Evolutionary conservation across 2,113 vertebrate species (phyloP).

Genomic region (Martes martes): DNA sequence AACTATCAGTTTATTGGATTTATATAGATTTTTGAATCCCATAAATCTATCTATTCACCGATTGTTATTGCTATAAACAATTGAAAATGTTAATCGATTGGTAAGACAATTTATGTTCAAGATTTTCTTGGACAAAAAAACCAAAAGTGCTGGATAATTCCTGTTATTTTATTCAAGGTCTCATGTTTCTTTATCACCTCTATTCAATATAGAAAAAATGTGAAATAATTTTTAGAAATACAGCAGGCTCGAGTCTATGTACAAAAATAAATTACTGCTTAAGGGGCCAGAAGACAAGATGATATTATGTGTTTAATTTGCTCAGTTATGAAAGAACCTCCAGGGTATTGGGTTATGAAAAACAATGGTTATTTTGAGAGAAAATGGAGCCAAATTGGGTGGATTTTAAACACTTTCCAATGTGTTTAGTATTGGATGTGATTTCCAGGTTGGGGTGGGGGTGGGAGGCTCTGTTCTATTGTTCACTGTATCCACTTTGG

Average conservation of each 20-base stretch:
- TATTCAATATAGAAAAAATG: conserved; percentile 46
- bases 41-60: conserved; percentile 46
- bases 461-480: background rate
- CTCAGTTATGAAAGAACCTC: conserved; percentile 68
- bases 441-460: background rate
- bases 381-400: conserved; percentile 44
- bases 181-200: conserved; percentile 40
- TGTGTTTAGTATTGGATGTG: background rate
- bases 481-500: background rate
- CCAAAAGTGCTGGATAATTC: background rate
- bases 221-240: conserved; percentile 68
- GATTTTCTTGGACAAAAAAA: conserved; percentile 3
- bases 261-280: conserved; percentile 70
- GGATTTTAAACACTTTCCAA: conserved; percentile 51
- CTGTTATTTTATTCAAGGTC: conserved; percentile 34
- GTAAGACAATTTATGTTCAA: background rate
- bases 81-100: conserved; percentile 40
- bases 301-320: conserved; percentile 72
- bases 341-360: conserved; percentile 68
- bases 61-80: conserved; percentile 44
- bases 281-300: conserved; percentile 52
- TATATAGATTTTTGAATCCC: conserved; percentile 61
- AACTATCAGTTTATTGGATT: conserved; percentile 34
- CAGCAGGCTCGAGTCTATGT: background rate
- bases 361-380: conserved; percentile 66